Percentiles rank a stretch among this genome's conserved stretches.
These are phyloP conservation scores for Diacarnus erythraeanus DNA, from an alignment of 37 sponge, comb jelly and placozoan genomes.

Conservation along the genomic window DNA sequence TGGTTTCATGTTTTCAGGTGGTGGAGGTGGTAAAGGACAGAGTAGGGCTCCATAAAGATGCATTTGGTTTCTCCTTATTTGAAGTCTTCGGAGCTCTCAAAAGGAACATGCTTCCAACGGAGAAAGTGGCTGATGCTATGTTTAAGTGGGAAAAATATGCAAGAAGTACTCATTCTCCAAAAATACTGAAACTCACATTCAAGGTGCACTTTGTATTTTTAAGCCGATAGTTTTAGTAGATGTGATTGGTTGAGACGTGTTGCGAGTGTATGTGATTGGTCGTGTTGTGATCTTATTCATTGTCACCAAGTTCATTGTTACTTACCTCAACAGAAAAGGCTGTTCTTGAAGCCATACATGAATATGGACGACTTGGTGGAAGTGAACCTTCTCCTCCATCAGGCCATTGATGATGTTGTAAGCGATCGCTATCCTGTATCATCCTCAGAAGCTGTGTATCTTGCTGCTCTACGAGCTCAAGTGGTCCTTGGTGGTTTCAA, in stretches of 20 bases:
- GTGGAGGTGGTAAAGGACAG: slow-evolving; percentile 87
- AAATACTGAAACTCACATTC: slow-evolving; percentile 86
- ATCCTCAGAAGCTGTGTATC: slow-evolving; percentile 80
- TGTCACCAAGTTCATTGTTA: not conserved
- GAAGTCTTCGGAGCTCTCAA: slow-evolving; percentile 93
- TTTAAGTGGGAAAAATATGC: slow-evolving; percentile 98
- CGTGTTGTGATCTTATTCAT: too few species aligned
- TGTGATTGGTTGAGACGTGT: not conserved
- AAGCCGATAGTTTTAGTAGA: too few species aligned
- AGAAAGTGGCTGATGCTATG: slow-evolving; percentile 97
- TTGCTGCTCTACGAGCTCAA: slow-evolving; percentile 89
- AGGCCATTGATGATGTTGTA: slow-evolving; percentile 87
- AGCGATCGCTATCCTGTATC: slow-evolving; percentile 87
- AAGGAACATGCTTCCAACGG: slow-evolving; percentile 89
- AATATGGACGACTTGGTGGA: slow-evolving; percentile 82
- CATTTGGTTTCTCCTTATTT: slow-evolving; percentile 86
- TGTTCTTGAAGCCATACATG: slow-evolving; percentile 85
- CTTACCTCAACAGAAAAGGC: slow-evolving; percentile 69
- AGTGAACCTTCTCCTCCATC: slow-evolving; percentile 84
- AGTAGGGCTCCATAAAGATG: slow-evolving; percentile 69
- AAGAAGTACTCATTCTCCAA: slow-evolving; percentile 76
- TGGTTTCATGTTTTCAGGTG: slow-evolving; percentile 71
- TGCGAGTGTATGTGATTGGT: slow-evolving; percentile 3
- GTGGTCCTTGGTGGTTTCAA: slow-evolving; percentile 67
- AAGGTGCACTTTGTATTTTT: slow-evolving; percentile 53